These are phyloP conservation scores for Dolichoris vasculosae DNA, from an alignment of 1,140 invertebrate species.

Conservation along the genomic window DNA sequence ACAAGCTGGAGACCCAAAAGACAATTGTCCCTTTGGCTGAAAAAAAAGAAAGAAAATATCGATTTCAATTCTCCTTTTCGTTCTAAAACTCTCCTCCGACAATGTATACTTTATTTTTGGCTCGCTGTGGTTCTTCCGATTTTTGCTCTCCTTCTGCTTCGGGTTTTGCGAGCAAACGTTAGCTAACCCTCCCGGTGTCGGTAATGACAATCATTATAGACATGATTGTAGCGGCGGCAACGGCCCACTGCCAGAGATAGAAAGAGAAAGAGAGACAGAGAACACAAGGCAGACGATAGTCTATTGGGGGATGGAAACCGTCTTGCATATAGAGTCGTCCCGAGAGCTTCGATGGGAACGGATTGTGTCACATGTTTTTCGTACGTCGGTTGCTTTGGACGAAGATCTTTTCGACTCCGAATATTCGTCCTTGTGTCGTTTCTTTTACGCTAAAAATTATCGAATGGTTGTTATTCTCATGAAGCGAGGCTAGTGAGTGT, in stretches of 20 bases:
- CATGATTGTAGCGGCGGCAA: conserved; percentile 69
- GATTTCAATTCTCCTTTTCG: conserved; percentile 16
- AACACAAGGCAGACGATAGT: conserved; percentile 57
- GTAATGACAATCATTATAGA: conserved; percentile 73
- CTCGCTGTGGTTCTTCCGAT: conserved; percentile 38
- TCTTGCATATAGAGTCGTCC: conserved; percentile 66
- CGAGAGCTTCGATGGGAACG: conserved; percentile 67
- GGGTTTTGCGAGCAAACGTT: conserved; percentile 44
- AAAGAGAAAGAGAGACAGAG: not conserved
- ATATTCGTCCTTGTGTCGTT: not conserved
- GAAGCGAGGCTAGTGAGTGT: not conserved
- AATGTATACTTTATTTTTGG: conserved; percentile 42
- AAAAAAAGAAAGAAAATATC: conserved; percentile 32
- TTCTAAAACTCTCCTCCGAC: conserved; percentile 32
- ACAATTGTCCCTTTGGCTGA: conserved; percentile 20
- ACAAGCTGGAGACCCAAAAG: not conserved
- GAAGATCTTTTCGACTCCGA: not conserved
- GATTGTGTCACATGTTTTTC: conserved; percentile 58
- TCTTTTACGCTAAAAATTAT: not conserved
- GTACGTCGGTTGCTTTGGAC: not conserved
- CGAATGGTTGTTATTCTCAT: not conserved
- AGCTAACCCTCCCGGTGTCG: conserved; percentile 64
- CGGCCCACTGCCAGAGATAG: not conserved
- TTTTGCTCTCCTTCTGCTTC: conserved; percentile 52
- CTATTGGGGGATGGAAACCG: conserved; percentile 68